Conservation (phyloP, 2,113 vertebrate genomes). For the Hippocampus abdominalis region DNA sequence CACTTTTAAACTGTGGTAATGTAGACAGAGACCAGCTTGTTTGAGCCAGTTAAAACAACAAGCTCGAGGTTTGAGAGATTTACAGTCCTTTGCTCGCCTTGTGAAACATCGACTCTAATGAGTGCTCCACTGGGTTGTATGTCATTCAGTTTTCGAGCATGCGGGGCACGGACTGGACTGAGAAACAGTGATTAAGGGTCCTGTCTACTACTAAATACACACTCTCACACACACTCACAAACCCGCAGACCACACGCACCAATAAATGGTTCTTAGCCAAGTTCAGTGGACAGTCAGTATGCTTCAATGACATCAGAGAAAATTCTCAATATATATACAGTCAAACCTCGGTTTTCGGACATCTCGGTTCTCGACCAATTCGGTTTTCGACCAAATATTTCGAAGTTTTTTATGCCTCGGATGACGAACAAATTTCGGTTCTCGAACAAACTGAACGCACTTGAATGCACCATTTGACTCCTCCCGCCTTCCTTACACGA, state of each 20-base stretch:
- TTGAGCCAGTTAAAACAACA: constrained; percentile 71
- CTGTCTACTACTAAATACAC: constrained; percentile 49
- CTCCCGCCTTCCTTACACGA: too few relatives aligned
- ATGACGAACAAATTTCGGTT: too few relatives aligned
- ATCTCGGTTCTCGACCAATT: too few relatives aligned
- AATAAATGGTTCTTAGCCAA: constrained; percentile 62
- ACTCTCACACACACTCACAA: constrained; percentile 15
- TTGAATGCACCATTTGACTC: too few relatives aligned
- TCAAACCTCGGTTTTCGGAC: too few relatives aligned
- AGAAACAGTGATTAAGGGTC: constrained; percentile 59
- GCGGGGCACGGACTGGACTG: constrained; percentile 54
- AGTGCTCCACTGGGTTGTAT: constrained; percentile 58
- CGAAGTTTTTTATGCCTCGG: too few relatives aligned
- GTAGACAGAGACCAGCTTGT: constrained; percentile 73
- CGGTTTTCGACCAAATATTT: too few relatives aligned
- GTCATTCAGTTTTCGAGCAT: constrained; percentile 59
- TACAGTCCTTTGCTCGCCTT: constrained; percentile 70
- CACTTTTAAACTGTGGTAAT: constrained; percentile 64
- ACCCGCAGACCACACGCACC: constrained; percentile 62
- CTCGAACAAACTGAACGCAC: too few relatives aligned
- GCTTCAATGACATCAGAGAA: neutral
- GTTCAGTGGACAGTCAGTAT: constrained; percentile 64
- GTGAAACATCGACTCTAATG: constrained; percentile 77
- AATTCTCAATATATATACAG: neutral
- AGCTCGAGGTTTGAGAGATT: constrained; percentile 62